phyloP scores from a whole-genome alignment of 2,797 vertebrate genomes.

The Thripadectes ignobilis region DNA sequence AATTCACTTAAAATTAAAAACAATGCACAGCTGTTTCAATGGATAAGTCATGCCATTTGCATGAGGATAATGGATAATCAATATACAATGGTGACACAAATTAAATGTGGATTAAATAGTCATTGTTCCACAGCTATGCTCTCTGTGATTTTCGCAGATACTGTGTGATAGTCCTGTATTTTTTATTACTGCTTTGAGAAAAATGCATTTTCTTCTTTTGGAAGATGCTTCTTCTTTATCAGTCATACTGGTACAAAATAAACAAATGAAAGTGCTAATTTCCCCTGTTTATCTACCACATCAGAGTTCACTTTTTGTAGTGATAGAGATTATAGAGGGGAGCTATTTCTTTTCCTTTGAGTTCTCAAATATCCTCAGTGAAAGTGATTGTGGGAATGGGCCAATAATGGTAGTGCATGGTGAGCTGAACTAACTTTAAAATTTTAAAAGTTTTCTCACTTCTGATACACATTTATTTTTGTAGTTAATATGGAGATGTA shows the following conservation, averaged over 20 bases:
- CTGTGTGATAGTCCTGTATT: neutral
- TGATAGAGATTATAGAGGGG: neutral
- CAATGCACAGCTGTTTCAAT: slow-evolving; percentile 61
- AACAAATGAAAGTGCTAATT: slow-evolving; percentile 5
- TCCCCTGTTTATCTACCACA: neutral
- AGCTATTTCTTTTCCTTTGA: neutral
- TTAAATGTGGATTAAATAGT: slow-evolving; percentile 60
- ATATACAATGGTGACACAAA: slow-evolving; percentile 60
- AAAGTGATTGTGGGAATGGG: neutral
- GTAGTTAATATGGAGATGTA: neutral
- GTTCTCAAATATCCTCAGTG: neutral
- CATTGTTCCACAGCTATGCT: slow-evolving; percentile 37
- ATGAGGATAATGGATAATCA: slow-evolving; percentile 64
- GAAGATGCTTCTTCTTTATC: neutral
- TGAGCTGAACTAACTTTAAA: neutral
- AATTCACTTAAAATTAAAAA: slow-evolving; percentile 68
- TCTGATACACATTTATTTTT: neutral
- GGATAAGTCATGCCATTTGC: slow-evolving; percentile 64
- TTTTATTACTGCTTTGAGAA: neutral
- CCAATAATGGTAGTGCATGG: neutral
- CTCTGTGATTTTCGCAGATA: slow-evolving; percentile 37
- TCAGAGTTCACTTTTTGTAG: neutral
- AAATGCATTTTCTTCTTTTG: neutral
- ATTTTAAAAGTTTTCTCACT: neutral
- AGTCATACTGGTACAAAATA: neutral